Percentiles rank a stretch among this genome's conserved stretches.
These are phyloP conservation scores for Theropithecus gelada DNA, from an alignment of 2,113 vertebrate species.

Conservation along the genomic window DNA sequence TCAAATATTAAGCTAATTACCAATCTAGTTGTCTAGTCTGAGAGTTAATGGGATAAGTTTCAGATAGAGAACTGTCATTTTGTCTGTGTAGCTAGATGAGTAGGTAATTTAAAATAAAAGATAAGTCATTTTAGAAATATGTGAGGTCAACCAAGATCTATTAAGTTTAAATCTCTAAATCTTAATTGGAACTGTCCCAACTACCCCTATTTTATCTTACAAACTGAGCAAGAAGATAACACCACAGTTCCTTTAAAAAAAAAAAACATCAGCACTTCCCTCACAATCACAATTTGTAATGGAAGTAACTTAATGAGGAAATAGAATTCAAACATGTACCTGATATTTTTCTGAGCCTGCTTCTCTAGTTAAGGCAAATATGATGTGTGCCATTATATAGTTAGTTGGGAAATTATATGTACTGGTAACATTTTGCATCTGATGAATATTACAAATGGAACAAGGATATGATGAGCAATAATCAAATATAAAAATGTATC, in stretches of 20 bases:
- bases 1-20: slow-evolving; percentile 17
- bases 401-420: not conserved
- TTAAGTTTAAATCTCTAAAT: not conserved
- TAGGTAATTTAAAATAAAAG: not conserved
- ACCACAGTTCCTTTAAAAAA: not conserved
- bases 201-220: not conserved
- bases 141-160: not conserved
- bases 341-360: not conserved
- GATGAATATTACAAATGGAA: not conserved
- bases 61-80: not conserved
- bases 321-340: not conserved
- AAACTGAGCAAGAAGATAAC: not conserved
- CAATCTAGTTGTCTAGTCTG: not conserved
- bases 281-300: not conserved
- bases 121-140: not conserved
- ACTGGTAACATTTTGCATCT: not conserved
- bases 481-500: not conserved
- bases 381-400: not conserved
- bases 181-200: not conserved
- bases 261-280: not conserved
- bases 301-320: not conserved
- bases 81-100: not conserved
- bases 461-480: not conserved
- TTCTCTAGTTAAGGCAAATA: not conserved
- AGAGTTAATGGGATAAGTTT: not conserved